A percentile compares a stretch with the other conserved stretches of the same genome.
These are phyloP conservation scores for Indicator indicator DNA, from an alignment of 2,113 vertebrate genomes.

Conservation along the genomic window DNA sequence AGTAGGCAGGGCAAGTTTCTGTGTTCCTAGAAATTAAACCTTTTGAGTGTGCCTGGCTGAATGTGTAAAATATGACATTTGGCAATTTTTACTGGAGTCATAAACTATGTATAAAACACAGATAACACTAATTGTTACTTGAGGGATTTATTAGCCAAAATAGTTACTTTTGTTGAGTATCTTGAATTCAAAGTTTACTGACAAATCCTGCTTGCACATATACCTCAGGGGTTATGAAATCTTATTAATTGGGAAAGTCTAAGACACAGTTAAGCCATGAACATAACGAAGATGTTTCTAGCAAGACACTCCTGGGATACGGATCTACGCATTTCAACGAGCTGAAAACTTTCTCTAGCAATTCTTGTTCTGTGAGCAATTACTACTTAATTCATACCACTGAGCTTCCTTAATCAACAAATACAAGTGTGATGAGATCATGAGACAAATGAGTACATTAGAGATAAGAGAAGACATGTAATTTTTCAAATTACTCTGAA, in stretches of 20 bases:
- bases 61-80: neutral
- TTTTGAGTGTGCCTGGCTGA: neutral
- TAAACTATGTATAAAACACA: slow-evolving; percentile 59
- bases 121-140: slow-evolving; percentile 69
- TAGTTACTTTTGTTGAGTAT: slow-evolving; percentile 31
- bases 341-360: slow-evolving; percentile 21
- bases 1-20: neutral
- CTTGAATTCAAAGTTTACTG: slow-evolving; percentile 41
- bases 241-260: slow-evolving; percentile 57
- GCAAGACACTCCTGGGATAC: slow-evolving; percentile 43
- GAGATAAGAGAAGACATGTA: slow-evolving; percentile 67
- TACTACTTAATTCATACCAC: slow-evolving; percentile 60
- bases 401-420: slow-evolving; percentile 57
- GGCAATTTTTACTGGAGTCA: slow-evolving; percentile 27
- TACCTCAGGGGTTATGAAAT: slow-evolving; percentile 63
- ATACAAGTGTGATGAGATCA: slow-evolving; percentile 62
- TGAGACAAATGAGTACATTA: slow-evolving; percentile 71
- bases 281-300: slow-evolving; percentile 28
- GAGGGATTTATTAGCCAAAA: slow-evolving; percentile 68
- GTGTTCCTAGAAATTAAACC: neutral
- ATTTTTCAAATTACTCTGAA: slow-evolving; percentile 71
- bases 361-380: slow-evolving; percentile 14
- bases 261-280: slow-evolving; percentile 45
- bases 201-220: slow-evolving; percentile 55
- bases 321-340: slow-evolving; percentile 43